Percentiles rank a stretch among this genome's conserved stretches.
Conservation (phyloP, 2,797 vertebrate species). For the Triplophysa yarkandensis region DNA sequence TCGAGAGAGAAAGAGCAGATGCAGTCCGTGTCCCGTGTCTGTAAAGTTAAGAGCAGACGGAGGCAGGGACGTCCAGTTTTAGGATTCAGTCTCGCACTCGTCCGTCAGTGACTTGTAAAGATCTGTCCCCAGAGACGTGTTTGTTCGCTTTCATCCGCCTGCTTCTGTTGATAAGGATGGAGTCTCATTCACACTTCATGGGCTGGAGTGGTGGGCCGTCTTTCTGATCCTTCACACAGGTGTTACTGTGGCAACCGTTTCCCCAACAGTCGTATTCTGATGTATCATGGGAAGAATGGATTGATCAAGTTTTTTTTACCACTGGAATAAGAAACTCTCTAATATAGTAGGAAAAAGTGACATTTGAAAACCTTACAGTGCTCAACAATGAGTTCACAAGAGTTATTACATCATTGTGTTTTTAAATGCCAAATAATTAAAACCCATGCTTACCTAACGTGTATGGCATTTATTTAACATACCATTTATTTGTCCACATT, state of each 20-base stretch:
- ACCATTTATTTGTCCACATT: too few relatives aligned
- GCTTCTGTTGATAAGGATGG: conserved; percentile 21
- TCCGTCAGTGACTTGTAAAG: conserved; percentile 13
- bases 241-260: conserved; percentile 65
- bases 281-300: neutral
- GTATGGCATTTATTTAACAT: neutral
- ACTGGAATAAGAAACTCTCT: neutral
- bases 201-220: conserved; percentile 50
- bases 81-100: conserved; percentile 17
- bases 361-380: too few relatives aligned
- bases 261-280: conserved; percentile 14
- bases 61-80: conserved; percentile 26
- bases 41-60: conserved; percentile 34
- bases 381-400: too few relatives aligned
- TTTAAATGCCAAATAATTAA: too few relatives aligned
- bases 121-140: conserved; percentile 14
- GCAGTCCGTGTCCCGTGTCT: conserved; percentile 39
- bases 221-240: conserved; percentile 56
- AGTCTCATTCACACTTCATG: conserved; percentile 42
- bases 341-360: too few relatives aligned
- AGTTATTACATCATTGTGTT: neutral
- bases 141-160: conserved; percentile 15
- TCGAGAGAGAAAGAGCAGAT: conserved; percentile 1
- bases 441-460: too few relatives aligned
- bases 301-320: neutral